Conservation (phyloP, 2,113 vertebrate genomes). For the Tricholaema leucomelas region DNA sequence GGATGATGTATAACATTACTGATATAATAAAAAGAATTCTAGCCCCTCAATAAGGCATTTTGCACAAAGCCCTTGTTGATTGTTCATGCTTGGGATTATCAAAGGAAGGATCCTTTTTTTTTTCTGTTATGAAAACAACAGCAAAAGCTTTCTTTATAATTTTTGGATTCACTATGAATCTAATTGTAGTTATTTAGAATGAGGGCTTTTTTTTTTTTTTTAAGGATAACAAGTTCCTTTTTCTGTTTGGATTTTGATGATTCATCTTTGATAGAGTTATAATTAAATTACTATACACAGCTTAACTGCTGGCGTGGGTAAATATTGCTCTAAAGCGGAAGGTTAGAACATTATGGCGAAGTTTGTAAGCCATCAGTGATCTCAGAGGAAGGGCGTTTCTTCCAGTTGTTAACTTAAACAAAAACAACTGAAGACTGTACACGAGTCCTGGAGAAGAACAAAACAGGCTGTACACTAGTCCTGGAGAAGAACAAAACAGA, state of each 20-base stretch:
- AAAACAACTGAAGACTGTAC: conserved; percentile 44
- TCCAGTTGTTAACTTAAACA: conserved; percentile 50
- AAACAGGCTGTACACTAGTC: not conserved
- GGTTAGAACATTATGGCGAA: conserved; percentile 35
- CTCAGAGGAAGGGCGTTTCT: conserved; percentile 67
- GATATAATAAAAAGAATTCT: not conserved
- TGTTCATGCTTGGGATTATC: not conserved
- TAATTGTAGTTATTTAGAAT: not conserved
- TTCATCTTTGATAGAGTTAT: not conserved
- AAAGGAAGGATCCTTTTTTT: not conserved
- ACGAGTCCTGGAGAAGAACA: not conserved
- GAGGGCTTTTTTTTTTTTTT: not conserved
- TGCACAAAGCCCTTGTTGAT: not conserved
- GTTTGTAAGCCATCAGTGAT: conserved; percentile 54
- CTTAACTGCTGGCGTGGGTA: not conserved
- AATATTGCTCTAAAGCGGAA: conserved; percentile 1
- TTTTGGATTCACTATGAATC: not conserved
- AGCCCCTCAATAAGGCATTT: not conserved
- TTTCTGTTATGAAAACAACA: not conserved
- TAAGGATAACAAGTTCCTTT: not conserved
- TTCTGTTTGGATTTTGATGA: not conserved
- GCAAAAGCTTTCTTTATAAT: not conserved
- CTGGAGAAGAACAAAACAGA: not conserved
- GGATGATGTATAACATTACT: not conserved
- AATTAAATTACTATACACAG: conserved; percentile 36